Evolutionary conservation across 2,888 invertebrate genomes (phyloP), one percentile per base, ranked within the genome.

Genomic region (Dynastes grantii): DNA sequence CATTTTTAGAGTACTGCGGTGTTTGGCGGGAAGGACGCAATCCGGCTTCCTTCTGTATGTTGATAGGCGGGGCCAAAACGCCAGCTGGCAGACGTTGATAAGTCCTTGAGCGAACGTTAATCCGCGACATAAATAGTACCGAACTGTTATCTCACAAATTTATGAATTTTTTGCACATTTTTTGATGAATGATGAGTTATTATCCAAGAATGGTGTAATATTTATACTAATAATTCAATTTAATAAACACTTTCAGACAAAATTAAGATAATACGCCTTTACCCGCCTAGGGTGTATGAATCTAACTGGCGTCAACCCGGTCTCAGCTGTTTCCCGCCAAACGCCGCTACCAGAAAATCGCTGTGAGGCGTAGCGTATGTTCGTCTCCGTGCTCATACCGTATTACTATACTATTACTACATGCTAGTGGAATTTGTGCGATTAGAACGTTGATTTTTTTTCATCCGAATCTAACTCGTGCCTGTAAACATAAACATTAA

Each of bases 241-340:
- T 6, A 32, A 45, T n/a, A 16, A 1, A n/a, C 11, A 40, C 16
- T 29, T 76, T 45, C 27, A 9, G 9, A 8, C 27, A 45, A 64
- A 29, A 51, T 40, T 64, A 45, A 49, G 6, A 49, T 45, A 45
- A 61, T 77, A 77, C 77, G 77, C 68, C 68, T 79, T 79, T 79
- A 76, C 79, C 76, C 79, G 81, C 78, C 81, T 75, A 79, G 73
- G 82, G 89, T 88, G 90, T 87, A 89, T 85, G 88, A 88, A 88
- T 88, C 87, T 86, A 83, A 83, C 86, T 87, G 89, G 89, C 89
- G 89, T 89, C 89, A 87, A 88, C 88, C 85, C 85, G 90, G 90
- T 89, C 91, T 91, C 92, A 92, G 92, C 92, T 92, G 92, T 92
- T 92, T 92, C 92, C 92, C 92, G 92, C 92, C 92, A 92, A 91